Conservation (phyloP, 2,888 invertebrate genomes). For the Villa cingulata region DNA sequence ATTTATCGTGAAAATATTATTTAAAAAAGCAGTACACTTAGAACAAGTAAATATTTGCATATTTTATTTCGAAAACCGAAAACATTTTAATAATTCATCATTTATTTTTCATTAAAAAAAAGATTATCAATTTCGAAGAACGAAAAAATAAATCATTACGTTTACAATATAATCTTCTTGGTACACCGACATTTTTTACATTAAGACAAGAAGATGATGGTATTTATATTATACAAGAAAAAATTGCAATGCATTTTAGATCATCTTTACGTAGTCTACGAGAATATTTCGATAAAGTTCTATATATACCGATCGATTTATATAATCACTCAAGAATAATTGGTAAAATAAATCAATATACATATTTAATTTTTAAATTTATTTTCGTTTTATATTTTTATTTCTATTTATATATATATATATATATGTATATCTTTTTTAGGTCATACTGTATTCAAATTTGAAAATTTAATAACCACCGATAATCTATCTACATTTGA, state of each 20-base stretch:
- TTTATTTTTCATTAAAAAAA: background rate
- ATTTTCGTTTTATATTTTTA: background rate
- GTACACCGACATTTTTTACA: conserved; percentile 25
- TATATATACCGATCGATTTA: conserved; percentile 36
- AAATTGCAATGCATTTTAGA: conserved; percentile 37
- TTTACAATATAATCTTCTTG: conserved; percentile 26
- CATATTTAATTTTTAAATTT: background rate
- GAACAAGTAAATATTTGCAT: conserved; percentile 13
- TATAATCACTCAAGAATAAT: conserved; percentile 31
- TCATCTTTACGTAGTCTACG: conserved; percentile 34
- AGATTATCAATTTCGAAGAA: conserved; percentile 18
- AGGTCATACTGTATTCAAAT: conserved; percentile 26
- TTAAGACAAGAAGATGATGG: conserved; percentile 25
- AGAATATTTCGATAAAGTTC: conserved; percentile 35
- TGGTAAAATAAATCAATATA: conserved; percentile 20
- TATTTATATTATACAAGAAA: conserved; percentile 33
- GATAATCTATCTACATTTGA: conserved; percentile 16
- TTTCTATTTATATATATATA: background rate
- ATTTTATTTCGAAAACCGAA: too few species aligned
- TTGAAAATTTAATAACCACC: conserved; percentile 20
- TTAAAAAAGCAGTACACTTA: conserved; percentile 24
- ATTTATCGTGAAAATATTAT: conserved; percentile 25
- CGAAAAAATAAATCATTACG: conserved; percentile 13
- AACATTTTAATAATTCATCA: background rate
- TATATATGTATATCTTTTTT: background rate